phyloP scores from a whole-genome alignment of 2,888 invertebrate genomes.

The Eretmocerus hayati region DNA sequence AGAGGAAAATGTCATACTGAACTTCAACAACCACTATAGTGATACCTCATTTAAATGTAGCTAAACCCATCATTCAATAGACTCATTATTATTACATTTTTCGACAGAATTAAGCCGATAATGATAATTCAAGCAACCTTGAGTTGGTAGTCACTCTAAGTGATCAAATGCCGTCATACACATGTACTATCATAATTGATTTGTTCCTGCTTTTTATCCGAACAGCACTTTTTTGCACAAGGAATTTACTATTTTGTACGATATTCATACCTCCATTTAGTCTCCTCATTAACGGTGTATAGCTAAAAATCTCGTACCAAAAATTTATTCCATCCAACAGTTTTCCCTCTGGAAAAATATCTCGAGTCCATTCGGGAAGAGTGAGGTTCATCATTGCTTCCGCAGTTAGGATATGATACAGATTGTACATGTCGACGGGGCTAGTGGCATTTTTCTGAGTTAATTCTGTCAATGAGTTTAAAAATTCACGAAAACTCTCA shows the following conservation, averaged over 20 bases:
- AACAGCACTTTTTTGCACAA: too few species aligned
- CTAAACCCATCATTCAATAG: too few species aligned
- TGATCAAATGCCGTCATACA: too few species aligned
- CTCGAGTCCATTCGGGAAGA: slow-evolving; percentile 54
- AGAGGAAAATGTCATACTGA: too few species aligned
- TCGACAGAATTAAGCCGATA: background rate
- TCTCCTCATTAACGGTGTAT: slow-evolving; percentile 48
- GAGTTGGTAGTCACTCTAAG: too few species aligned
- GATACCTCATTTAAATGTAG: too few species aligned
- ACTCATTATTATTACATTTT: background rate
- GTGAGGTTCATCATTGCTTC: slow-evolving; percentile 51
- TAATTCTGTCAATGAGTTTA: slow-evolving; percentile 23
- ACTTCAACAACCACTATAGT: too few species aligned
- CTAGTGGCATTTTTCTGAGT: slow-evolving; percentile 28
- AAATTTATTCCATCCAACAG: slow-evolving; percentile 50
- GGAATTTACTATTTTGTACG: too few species aligned
- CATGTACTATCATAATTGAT: too few species aligned
- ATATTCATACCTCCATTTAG: slow-evolving; percentile 53
- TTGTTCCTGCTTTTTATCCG: too few species aligned
- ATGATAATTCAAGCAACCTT: too few species aligned
- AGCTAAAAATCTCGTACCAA: slow-evolving; percentile 54
- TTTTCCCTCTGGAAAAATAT: slow-evolving; percentile 49
- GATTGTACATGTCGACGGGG: slow-evolving; percentile 27
- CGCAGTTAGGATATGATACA: slow-evolving; percentile 37
- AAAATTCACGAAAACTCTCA: slow-evolving; percentile 20